Conservation (phyloP, 2,888 invertebrate genomes). For the Amphipyra tragopoginis region DNA sequence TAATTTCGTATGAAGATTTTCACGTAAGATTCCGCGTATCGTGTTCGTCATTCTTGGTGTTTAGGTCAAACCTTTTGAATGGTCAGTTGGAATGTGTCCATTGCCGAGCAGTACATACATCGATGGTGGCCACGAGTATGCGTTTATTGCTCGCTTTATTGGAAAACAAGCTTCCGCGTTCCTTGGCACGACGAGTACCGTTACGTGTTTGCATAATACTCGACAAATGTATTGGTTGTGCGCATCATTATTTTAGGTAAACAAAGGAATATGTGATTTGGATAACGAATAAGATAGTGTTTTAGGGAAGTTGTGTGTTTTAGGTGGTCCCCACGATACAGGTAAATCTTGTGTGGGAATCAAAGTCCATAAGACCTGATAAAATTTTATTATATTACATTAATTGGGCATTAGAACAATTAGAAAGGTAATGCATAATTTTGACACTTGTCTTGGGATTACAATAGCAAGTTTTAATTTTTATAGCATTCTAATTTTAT, state of each 20-base stretch:
- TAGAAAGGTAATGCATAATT: no score
- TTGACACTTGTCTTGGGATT: no score
- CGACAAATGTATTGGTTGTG: slow-evolving; percentile 57
- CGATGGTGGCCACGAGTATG: slow-evolving; percentile 71
- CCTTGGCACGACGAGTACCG: slow-evolving; percentile 73
- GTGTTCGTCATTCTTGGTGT: slow-evolving; percentile 17
- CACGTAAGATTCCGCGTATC: neutral
- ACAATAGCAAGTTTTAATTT: no score
- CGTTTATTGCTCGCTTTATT: slow-evolving; percentile 83
- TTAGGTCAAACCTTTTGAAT: slow-evolving; percentile 53
- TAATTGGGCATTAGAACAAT: no score
- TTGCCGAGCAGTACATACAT: slow-evolving; percentile 49
- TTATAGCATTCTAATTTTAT: no score
- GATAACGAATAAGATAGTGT: slow-evolving; percentile 1
- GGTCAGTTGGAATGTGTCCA: slow-evolving; percentile 72
- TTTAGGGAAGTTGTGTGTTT: neutral
- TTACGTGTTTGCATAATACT: slow-evolving; percentile 75
- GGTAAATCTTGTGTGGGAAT: no score
- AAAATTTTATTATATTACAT: no score
- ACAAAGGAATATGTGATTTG: slow-evolving; percentile 29
- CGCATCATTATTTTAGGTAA: slow-evolving; percentile 60
- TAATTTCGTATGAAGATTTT: slow-evolving; percentile 10
- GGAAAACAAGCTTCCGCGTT: slow-evolving; percentile 85
- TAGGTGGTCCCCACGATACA: no score
- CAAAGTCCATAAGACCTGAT: no score